Evolutionary conservation across 2,113 vertebrate genomes (phyloP), one percentile per base, ranked within the genome.

Genomic region (Mastomys coucha): DNA sequence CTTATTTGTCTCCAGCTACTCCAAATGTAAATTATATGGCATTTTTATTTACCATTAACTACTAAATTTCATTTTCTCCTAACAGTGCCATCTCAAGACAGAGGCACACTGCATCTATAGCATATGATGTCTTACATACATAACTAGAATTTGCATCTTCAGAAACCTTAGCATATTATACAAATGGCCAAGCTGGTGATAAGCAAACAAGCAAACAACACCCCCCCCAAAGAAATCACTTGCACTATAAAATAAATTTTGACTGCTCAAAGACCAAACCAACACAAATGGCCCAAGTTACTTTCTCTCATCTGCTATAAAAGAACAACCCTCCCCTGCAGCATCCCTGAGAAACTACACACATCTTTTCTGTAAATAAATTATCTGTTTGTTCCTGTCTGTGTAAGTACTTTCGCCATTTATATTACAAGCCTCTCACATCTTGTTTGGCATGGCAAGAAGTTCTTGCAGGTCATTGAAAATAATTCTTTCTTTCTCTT

Each of bases 31-130:
- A 69, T 65, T 69, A 3, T 31, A 70, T 58, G 81, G 24, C 0
- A 2, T 49, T 31, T 24, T 96, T 78, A 11, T 76, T 53, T 67
- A n/a, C 58, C 10, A 2, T 45, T 60, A 70, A 33, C 78, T 89
- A 67, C 80, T 85, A 56, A 81, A 36, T 86, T 91, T 1, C 7
- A 70, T 91, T 91, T 95, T 91, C 20, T 93, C 7, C 49, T 56
- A 31, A 1, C 28, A 56, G 1, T n/a, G n/a, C 51, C 33, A 78
- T 28, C 6, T 24, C 12, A 82, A 39, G 10, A 36, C 33, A 81
- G 51, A 56, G 19, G 58, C 53, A 80, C 8, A 58, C 17, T 7
- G 56, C 5, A 26, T 3, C 3, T 14, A 2, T 51, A 22, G 28
- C 11, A 9, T 36, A 53, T 51, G 11, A 87, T 16, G 1, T 51